Percentiles rank a stretch among this genome's conserved stretches.
These are phyloP conservation scores for Rhynchomys soricoides DNA, from an alignment of 2,113 vertebrate species.

Conservation along the genomic window DNA sequence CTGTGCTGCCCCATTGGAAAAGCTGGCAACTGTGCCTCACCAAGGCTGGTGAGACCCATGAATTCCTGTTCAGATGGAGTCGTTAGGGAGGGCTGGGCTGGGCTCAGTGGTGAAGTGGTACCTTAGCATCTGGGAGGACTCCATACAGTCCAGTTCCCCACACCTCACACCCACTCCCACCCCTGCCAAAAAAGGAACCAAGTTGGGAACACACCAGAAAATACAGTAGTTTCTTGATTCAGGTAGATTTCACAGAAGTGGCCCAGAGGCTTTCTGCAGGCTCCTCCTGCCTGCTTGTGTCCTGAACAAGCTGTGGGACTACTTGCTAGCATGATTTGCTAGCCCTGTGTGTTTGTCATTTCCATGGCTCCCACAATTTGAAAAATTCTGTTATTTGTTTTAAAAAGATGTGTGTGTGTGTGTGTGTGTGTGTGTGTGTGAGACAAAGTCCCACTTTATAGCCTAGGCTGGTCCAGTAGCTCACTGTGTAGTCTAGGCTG, in stretches of 20 bases:
- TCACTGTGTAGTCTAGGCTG: not conserved
- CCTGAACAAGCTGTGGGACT: not conserved
- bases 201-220: not conserved
- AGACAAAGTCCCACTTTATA: not conserved
- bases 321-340: not conserved
- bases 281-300: not conserved
- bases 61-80: not conserved
- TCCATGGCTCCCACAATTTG: not conserved
- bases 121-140: not conserved
- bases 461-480: not conserved
- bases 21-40: not conserved
- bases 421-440: no score
- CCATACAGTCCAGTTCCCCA: not conserved
- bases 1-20: not conserved
- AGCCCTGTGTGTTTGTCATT: not conserved
- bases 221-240: not conserved
- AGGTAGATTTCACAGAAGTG: not conserved
- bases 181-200: not conserved
- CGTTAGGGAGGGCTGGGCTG: not conserved
- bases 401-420: no score
- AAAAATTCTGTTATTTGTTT: not conserved
- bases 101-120: not conserved
- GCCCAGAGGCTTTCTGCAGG: not conserved
- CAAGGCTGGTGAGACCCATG: not conserved
- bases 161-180: no score